These are phyloP conservation scores for Paratrypauchen microcephalus DNA, from an alignment of 2,797 vertebrate species.

Conservation along the genomic window DNA sequence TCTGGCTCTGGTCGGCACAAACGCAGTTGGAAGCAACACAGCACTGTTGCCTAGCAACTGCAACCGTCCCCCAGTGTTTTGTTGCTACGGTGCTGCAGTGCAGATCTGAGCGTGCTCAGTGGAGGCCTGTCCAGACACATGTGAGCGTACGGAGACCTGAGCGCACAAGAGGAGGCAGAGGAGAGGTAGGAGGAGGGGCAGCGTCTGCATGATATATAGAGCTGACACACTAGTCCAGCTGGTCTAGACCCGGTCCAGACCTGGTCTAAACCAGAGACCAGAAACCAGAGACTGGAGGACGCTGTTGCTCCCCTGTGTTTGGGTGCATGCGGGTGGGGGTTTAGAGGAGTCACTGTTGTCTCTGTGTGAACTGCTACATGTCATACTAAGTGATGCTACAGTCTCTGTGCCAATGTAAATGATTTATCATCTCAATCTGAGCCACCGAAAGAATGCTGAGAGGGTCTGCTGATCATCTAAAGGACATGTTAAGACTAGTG, in stretches of 20 bases:
- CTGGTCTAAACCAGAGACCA: neutral
- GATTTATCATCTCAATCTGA: too few species aligned
- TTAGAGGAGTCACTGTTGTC: neutral
- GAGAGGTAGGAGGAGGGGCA: slow-evolving; percentile 4
- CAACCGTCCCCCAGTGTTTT: slow-evolving; percentile 76
- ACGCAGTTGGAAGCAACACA: slow-evolving; percentile 71
- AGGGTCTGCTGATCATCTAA: neutral
- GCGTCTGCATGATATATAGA: neutral
- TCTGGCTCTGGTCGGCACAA: slow-evolving; percentile 71
- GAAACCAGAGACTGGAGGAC: neutral
- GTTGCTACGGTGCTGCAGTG: slow-evolving; percentile 78
- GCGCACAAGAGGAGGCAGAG: neutral
- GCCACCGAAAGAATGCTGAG: too few species aligned
- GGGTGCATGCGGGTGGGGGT: too few species aligned
- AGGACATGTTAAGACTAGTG: neutral
- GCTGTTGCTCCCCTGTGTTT: neutral
- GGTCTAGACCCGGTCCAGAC: neutral
- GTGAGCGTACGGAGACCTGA: slow-evolving; percentile 18
- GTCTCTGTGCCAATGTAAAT: too few species aligned
- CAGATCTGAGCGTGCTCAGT: slow-evolving; percentile 73
- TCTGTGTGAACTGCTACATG: neutral
- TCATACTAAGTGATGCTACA: neutral
- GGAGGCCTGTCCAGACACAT: slow-evolving; percentile 64
- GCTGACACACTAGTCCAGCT: neutral
- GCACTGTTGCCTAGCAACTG: slow-evolving; percentile 81